These are phyloP conservation scores for Salticus scenicus DNA, from an alignment of 2,888 invertebrate species.

Conservation along the genomic window DNA sequence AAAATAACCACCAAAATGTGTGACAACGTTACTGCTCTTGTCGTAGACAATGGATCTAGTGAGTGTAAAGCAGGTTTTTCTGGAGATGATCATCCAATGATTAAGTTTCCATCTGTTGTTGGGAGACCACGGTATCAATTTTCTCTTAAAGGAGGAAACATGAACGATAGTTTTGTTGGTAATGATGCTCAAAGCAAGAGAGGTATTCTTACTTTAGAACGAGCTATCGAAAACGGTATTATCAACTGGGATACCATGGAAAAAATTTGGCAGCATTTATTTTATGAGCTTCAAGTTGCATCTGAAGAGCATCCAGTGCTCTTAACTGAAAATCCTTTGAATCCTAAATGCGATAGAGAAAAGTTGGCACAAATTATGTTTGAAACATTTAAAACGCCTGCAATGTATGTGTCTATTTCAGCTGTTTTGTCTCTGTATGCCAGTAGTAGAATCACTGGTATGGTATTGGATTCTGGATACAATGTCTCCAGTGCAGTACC, in stretches of 20 bases:
- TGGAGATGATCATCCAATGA: constrained; percentile 89
- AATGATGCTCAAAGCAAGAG: constrained; percentile 80
- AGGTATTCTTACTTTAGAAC: constrained; percentile 95
- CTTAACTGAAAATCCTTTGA: constrained; percentile 93
- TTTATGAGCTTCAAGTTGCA: constrained; percentile 96
- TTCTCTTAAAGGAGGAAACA: constrained; percentile 77
- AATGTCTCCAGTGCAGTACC: constrained; percentile 95
- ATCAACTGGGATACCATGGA: constrained; percentile 99
- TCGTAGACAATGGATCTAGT: constrained; percentile 91
- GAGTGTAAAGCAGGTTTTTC: constrained; percentile 96
- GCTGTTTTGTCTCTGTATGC: constrained; percentile 94
- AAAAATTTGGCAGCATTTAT: constrained; percentile 99
- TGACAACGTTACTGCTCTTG: constrained; percentile 92
- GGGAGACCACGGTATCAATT: constrained; percentile 87
- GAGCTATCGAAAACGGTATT: constrained; percentile 97
- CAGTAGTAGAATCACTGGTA: constrained; percentile 94
- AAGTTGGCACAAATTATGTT: constrained; percentile 95
- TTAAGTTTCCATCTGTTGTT: constrained; percentile 80
- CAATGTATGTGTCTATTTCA: constrained; percentile 95
- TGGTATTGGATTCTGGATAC: constrained; percentile 93
- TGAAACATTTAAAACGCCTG: constrained; percentile 81
- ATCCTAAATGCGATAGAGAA: constrained; percentile 95
- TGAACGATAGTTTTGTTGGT: constrained; percentile 77
- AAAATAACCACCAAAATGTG: constrained; percentile 77
- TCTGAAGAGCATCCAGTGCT: constrained; percentile 96